Percentiles rank a stretch among this genome's conserved stretches.
phyloP scores from a whole-genome alignment of 2,888 invertebrate species.

The Zhengitettix transpicula region DNA sequence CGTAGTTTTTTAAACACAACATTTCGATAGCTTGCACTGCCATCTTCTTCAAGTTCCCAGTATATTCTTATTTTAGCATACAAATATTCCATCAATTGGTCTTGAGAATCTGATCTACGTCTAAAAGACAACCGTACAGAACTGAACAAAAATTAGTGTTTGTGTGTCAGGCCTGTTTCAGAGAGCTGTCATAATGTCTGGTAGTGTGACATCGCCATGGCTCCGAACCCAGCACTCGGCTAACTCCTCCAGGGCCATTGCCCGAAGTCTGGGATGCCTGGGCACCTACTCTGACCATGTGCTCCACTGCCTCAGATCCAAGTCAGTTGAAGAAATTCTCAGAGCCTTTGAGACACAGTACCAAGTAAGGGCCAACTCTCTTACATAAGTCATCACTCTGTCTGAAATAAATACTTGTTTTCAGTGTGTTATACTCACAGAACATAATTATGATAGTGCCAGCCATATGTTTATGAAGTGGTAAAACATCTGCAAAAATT shows the following conservation, averaged over 20 bases:
- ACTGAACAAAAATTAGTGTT: too few relatives aligned
- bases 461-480: too few relatives aligned
- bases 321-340: slow-evolving; percentile 40
- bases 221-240: slow-evolving; percentile 29
- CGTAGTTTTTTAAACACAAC: too few relatives aligned
- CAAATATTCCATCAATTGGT: too few relatives aligned
- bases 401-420: background rate
- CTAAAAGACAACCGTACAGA: too few relatives aligned
- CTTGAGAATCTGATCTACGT: too few relatives aligned
- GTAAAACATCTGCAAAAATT: too few relatives aligned
- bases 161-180: slow-evolving; percentile 40
- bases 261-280: slow-evolving; percentile 34
- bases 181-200: slow-evolving; percentile 51
- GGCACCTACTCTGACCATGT: slow-evolving; percentile 7
- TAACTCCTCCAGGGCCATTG: slow-evolving; percentile 36
- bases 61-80: too few relatives aligned
- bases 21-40: too few relatives aligned
- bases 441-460: too few relatives aligned
- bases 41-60: too few relatives aligned
- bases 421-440: background rate
- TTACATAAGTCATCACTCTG: background rate
- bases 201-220: slow-evolving; percentile 31
- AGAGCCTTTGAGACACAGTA: slow-evolving; percentile 37
- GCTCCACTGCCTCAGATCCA: slow-evolving; percentile 43
- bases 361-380: slow-evolving; percentile 20